Percentiles rank a stretch among this genome's conserved stretches.
Conservation (phyloP, 2,113 vertebrate species). For the Phalacrocorax brasilianus region DNA sequence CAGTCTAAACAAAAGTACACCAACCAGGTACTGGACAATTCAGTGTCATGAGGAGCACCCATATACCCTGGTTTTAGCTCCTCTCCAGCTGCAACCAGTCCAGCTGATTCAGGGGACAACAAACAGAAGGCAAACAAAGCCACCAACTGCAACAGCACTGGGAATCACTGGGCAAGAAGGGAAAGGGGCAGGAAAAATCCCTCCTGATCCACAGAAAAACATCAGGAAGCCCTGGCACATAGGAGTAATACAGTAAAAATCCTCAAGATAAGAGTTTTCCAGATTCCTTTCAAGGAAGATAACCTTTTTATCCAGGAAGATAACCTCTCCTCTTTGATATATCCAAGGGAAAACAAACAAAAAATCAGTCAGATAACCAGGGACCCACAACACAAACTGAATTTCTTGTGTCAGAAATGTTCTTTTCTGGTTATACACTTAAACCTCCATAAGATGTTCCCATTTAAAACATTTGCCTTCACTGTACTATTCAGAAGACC, state of each 20-base stretch:
- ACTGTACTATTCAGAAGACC: background rate
- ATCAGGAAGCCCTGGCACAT: background rate
- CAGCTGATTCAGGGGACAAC: background rate
- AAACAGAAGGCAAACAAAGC: background rate
- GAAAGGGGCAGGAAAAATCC: background rate
- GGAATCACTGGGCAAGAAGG: background rate
- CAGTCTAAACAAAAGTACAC: background rate
- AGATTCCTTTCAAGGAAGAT: background rate
- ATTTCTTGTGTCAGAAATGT: background rate
- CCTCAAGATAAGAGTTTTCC: background rate
- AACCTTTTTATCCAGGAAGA: background rate
- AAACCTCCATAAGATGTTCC: background rate
- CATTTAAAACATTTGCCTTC: background rate
- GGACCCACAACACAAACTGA: background rate
- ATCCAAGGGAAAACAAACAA: background rate
- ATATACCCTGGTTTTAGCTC: background rate
- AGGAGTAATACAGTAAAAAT: background rate
- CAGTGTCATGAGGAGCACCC: rapidly evolving
- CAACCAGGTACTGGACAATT: background rate
- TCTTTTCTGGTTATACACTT: background rate
- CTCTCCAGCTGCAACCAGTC: background rate
- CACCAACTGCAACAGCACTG: background rate
- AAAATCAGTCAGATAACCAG: background rate
- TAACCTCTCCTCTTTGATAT: background rate
- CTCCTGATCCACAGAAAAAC: background rate